phyloP scores from a whole-genome alignment of 2,113 vertebrate species.

The Phalacrocorax brasilianus region DNA sequence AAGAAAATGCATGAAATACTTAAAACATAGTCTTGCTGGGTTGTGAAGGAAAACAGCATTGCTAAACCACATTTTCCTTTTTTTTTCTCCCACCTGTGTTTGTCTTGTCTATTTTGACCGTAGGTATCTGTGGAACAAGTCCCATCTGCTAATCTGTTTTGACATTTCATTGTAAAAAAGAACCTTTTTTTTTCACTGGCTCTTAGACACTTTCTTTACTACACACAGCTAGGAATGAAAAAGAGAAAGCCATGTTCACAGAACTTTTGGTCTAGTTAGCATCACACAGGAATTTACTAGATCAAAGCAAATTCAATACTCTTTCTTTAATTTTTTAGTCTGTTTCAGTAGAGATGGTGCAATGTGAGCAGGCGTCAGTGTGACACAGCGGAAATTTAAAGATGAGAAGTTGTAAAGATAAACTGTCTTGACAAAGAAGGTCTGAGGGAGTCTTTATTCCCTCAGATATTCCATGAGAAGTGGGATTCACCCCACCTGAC shows the following conservation, averaged over 20 bases:
- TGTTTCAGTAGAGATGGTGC: background rate
- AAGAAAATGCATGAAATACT: background rate
- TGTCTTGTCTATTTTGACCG: background rate
- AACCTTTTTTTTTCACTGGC: background rate
- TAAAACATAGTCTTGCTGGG: background rate
- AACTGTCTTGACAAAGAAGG: background rate
- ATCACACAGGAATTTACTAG: background rate
- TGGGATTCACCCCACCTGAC: background rate
- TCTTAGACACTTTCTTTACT: background rate
- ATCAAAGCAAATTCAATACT: background rate
- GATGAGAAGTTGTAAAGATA: background rate
- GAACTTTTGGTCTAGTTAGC: background rate
- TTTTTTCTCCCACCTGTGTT: background rate
- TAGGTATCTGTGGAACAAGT: background rate
- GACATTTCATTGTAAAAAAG: background rate
- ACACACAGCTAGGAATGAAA: background rate
- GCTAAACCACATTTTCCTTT: background rate
- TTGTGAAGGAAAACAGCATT: background rate
- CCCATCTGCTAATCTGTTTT: background rate
- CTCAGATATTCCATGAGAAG: background rate
- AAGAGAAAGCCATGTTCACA: background rate
- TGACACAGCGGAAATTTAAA: background rate
- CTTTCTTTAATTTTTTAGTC: background rate
- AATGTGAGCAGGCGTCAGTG: background rate
- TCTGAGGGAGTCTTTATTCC: background rate